Evolutionary conservation across 1,140 invertebrate species (phyloP).

Genomic region (Pogonomyrmex californicus): DNA sequence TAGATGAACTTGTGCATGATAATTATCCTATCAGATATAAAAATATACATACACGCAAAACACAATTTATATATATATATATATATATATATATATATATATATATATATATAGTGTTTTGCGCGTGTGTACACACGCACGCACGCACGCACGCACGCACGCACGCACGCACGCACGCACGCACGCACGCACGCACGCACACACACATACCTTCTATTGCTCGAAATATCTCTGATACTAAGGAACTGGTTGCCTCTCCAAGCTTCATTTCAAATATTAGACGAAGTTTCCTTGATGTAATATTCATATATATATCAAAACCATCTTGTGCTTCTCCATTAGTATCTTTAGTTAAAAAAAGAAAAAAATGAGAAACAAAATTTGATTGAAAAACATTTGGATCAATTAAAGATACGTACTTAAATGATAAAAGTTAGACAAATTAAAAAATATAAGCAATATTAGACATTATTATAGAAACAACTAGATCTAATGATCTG

Average conservation of each 20-base stretch:
- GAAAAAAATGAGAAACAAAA: constrained; percentile 10
- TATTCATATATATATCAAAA: constrained; percentile 88
- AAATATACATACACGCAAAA: too few relatives aligned
- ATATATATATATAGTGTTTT: too few relatives aligned
- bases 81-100: too few relatives aligned
- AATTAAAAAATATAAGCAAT: background rate
- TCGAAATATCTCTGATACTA: constrained; percentile 87
- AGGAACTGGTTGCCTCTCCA: constrained; percentile 89
- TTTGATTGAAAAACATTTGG: background rate
- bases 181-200: background rate
- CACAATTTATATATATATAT: too few relatives aligned
- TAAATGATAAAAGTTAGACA: background rate
- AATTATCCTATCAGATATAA: too few relatives aligned
- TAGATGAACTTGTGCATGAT: too few relatives aligned
- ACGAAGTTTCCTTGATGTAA: constrained; percentile 88
- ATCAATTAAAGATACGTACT: background rate
- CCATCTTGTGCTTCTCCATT: constrained; percentile 86
- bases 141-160: too few relatives aligned
- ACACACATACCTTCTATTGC: constrained; percentile 82
- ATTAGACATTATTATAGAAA: background rate
- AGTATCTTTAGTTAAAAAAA: constrained; percentile 85
- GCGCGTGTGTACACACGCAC: too few relatives aligned
- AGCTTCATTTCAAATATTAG: constrained; percentile 90
- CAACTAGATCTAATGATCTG: too few relatives aligned
- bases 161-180: too few relatives aligned